Percentiles rank a stretch among this genome's conserved stretches.
phyloP scores from a whole-genome alignment of 1,140 invertebrate genomes.

The Nomia melanderi region DNA sequence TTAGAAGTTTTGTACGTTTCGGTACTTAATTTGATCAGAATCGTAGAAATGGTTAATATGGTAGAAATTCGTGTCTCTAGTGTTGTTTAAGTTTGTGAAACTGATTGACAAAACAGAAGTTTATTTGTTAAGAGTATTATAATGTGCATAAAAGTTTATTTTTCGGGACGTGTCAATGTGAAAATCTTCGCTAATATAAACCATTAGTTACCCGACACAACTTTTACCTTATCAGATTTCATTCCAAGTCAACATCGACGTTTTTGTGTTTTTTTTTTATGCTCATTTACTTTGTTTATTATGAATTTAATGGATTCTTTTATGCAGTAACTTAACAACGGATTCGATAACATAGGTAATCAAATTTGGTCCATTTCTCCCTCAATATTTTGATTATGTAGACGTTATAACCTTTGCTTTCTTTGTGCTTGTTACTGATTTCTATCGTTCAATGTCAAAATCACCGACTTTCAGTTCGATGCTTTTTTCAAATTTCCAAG shows the following conservation, averaged over 20 bases:
- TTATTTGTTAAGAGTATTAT: slow-evolving; percentile 52
- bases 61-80: slow-evolving; percentile 70
- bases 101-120: slow-evolving; percentile 63
- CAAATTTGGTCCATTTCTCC: slow-evolving; percentile 26
- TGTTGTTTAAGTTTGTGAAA: slow-evolving; percentile 72
- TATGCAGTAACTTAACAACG: slow-evolving; percentile 56
- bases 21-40: slow-evolving; percentile 59
- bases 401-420: slow-evolving; percentile 63
- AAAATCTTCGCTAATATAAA: slow-evolving; percentile 15
- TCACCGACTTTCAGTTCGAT: slow-evolving; percentile 8
- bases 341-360: slow-evolving; percentile 60
- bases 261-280: slow-evolving; percentile 64
- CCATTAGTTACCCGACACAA: slow-evolving; percentile 16
- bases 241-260: slow-evolving; percentile 61
- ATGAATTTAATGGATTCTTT: slow-evolving; percentile 54
- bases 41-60: slow-evolving; percentile 71
- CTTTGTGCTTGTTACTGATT: slow-evolving; percentile 57
- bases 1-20: not conserved
- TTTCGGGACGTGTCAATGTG: slow-evolving; percentile 25
- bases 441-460: slow-evolving; percentile 43
- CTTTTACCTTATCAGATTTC: slow-evolving; percentile 35
- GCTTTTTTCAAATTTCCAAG: not conserved
- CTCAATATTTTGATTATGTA: slow-evolving; percentile 45
- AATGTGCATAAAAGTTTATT: slow-evolving; percentile 55
- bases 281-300: slow-evolving; percentile 67